Evolutionary conservation across 2,888 invertebrate species (phyloP), one percentile per base, ranked within the genome.

Genomic region (Patella depressa): DNA sequence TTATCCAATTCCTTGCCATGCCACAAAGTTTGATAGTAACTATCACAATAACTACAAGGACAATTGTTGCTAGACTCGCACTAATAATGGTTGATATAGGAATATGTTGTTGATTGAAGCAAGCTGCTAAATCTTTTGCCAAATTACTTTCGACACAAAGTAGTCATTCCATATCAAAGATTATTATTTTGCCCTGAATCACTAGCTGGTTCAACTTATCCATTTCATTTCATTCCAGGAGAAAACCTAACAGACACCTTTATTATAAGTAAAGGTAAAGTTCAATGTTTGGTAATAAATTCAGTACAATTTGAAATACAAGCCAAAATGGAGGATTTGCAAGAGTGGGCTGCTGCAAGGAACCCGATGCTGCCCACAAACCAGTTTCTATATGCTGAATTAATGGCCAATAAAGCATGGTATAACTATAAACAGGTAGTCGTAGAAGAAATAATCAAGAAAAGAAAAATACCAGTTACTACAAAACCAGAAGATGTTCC

Each of bases 201-300:
- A 19, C 15, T 19, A 73, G 19, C n/a, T 2, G 29, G n/a, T 53
- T 5, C 53, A 15, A 34, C 0, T 17, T 45, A 15, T 72, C 19
- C 19, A 17, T 29, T 12, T 74, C 15, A 55, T 72, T 72, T 72
- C 15, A 19, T 73, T 74, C 19, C 73, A 87, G 87, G 88, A 29
- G 88, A 87, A 72, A 79, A 82, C 78, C 74, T 87, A 14, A 80
- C 72, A n/a, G 82, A 86, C 65, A 84, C 83, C 0, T 86, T 80
- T 79, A 80, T 87, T 15, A 73, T 87, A n/a, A 76, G 86, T 2
- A 78, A 81, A n/a, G 84, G 83, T 5, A 85, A 84, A 72, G 82
- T 83, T 7, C 84, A 84, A 77, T 81, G 83, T 74, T 54, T 87
- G 14, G 11, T 82, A 11, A 77, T 87, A 9, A 86, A 85, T 71